Evolutionary conservation across 2,888 invertebrate genomes (phyloP).

Genomic region (Pachydiplax longipennis): DNA sequence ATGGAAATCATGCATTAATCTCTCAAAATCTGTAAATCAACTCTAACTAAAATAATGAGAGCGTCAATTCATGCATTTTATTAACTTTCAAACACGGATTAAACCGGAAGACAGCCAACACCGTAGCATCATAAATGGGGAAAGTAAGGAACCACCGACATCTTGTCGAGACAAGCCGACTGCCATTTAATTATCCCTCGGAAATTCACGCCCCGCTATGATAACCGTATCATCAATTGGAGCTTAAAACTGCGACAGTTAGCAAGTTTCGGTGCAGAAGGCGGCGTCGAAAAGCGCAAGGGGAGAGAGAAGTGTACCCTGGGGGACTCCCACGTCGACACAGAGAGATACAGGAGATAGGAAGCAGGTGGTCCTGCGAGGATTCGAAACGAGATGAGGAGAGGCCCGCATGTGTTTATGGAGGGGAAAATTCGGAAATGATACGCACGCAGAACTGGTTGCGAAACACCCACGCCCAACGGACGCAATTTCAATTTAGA

Average conservation of each 20-base stretch:
- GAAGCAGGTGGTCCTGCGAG: neutral
- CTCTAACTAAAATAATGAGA: too few species aligned
- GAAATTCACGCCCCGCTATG: neutral
- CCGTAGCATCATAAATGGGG: too few species aligned
- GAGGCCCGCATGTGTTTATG: neutral
- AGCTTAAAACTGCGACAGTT: neutral
- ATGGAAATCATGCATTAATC: too few species aligned
- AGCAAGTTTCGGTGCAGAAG: neutral
- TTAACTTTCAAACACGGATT: too few species aligned
- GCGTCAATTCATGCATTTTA: too few species aligned
- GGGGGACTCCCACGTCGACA: neutral
- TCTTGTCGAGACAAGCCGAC: too few species aligned
- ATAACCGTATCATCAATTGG: constrained; percentile 24
- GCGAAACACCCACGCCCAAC: neutral
- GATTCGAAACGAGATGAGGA: neutral
- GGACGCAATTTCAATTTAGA: neutral
- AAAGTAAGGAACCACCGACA: too few species aligned
- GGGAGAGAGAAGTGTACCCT: neutral
- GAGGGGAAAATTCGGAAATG: neutral
- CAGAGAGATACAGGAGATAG: neutral
- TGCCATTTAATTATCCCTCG: too few species aligned
- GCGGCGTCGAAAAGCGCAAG: neutral
- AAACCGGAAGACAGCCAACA: too few species aligned
- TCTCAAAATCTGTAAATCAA: too few species aligned
- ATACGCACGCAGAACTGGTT: neutral